Evolutionary conservation across 2,113 vertebrate species (phyloP), one percentile per base, ranked within the genome.

Genomic region (Cyprinus carpio): DNA sequence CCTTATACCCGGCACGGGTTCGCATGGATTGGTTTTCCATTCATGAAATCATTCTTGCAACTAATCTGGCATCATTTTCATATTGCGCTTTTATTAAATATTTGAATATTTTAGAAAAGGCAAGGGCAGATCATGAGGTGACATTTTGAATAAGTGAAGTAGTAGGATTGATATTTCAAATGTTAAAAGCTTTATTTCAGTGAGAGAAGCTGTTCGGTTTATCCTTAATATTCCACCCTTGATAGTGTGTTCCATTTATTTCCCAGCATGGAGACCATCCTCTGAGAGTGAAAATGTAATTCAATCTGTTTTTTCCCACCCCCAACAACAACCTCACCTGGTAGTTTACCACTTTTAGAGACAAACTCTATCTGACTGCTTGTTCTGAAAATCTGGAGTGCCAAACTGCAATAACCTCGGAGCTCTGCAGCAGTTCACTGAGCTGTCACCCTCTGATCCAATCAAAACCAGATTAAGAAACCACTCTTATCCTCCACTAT

Each of bases 401-500:
- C 64, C 65, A 43, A 85, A 78, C 64, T 9, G 25, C 75, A 85
- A 72, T 72, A 71, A 67, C 76, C 84, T 77, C 65, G 1, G 49
- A 79, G 64, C 23, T 16, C 64, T 20, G 62, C 76, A 43, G 34
- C 84, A 72, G 76, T 85, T 80, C 84, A 85, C 78, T 46, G 65
- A 85, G 84, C 75, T 65, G 16, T 72, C 76, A 79, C 64, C 29
- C 84, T 60, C 51, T 23, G 65, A 85, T 85, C 83, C 72, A 40
- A 56, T 79, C 65, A 69, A 40, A 69, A 72, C 49, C 84, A 77
- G 84, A 85, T 85, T 85, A 80, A 80, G 49, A 77, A 23, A 72
- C 31, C 20, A 1, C 5, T 56, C 46, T 78, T 51, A 49, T 80
- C 62, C 75, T 72, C 15, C 10, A 43, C 65, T 27, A 62, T 46